Conservation (phyloP, 2,113 vertebrate species). For the Hippocampus guttulatus region DNA sequence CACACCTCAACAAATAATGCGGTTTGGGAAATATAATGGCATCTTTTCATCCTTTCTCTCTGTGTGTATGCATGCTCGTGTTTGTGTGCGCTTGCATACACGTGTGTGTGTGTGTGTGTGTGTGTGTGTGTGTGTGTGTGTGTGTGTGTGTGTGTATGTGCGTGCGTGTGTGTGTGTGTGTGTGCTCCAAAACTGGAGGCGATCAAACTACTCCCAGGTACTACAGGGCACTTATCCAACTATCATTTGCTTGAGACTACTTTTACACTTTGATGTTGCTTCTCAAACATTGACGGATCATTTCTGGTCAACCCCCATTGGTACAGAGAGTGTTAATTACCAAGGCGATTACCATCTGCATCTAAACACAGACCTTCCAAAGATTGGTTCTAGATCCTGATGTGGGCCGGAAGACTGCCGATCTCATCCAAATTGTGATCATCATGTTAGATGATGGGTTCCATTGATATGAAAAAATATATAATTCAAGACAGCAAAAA, state of each 20-base stretch:
- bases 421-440: conserved; percentile 11
- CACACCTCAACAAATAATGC: conserved; percentile 61
- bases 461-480: not conserved
- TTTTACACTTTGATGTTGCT: conserved; percentile 66
- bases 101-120: conserved; percentile 12
- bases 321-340: conserved; percentile 63
- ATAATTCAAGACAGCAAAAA: not conserved
- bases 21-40: conserved; percentile 53
- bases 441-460: not conserved
- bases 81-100: not conserved
- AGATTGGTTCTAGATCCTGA: conserved; percentile 24
- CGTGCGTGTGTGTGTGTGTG: conserved; percentile 25
- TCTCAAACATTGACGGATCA: conserved; percentile 66
- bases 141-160: conserved; percentile 18
- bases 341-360: conserved; percentile 64
- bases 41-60: conserved; percentile 30
- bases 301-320: conserved; percentile 46
- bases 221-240: conserved; percentile 62
- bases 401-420: conserved; percentile 33
- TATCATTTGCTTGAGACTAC: conserved; percentile 67
- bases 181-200: conserved; percentile 25
- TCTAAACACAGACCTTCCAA: conserved; percentile 41
- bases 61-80: conserved; percentile 16
- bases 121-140: conserved; percentile 36
- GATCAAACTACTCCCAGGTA: conserved; percentile 67